Conservation (phyloP, 2,888 invertebrate species). For the Meandrusa payeni region DNA sequence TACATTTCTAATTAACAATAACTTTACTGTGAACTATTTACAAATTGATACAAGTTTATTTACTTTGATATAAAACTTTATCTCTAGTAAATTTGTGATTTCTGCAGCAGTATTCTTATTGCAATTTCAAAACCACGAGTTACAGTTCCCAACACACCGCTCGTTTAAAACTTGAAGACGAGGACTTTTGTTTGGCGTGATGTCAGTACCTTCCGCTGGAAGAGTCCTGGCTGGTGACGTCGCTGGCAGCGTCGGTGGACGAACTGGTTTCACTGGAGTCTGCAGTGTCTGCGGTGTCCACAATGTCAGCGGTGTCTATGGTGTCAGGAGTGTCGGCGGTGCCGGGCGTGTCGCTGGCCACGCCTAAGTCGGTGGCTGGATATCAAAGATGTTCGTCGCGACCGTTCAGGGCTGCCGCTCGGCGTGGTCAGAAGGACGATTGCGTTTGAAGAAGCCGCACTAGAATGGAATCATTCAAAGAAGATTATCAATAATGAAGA, state of each 20-base stretch:
- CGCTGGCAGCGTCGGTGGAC: constrained; percentile 69
- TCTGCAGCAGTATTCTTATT: too few species aligned
- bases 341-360: constrained; percentile 49
- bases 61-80: too few species aligned
- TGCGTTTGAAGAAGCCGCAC: constrained; percentile 97
- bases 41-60: too few species aligned
- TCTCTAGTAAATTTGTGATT: too few species aligned
- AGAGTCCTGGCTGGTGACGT: constrained; percentile 70
- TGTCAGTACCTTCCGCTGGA: constrained; percentile 68
- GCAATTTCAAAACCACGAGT: too few species aligned
- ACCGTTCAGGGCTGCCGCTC: constrained; percentile 92
- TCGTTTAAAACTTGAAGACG: constrained; percentile 37
- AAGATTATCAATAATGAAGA: too few species aligned
- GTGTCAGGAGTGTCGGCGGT: constrained; percentile 36
- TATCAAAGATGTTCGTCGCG: constrained; percentile 89
- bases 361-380: constrained; percentile 54
- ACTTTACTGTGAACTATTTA: too few species aligned
- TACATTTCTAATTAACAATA: too few species aligned
- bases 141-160: too few species aligned
- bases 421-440: constrained; percentile 89
- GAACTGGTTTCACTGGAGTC: constrained; percentile 42
- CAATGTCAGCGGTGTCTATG: constrained; percentile 37
- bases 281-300: constrained; percentile 38
- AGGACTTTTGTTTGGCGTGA: constrained; percentile 28
- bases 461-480: constrained; percentile 55